These are phyloP conservation scores for Pica pica DNA, from an alignment of 2,113 vertebrate species.

Conservation along the genomic window DNA sequence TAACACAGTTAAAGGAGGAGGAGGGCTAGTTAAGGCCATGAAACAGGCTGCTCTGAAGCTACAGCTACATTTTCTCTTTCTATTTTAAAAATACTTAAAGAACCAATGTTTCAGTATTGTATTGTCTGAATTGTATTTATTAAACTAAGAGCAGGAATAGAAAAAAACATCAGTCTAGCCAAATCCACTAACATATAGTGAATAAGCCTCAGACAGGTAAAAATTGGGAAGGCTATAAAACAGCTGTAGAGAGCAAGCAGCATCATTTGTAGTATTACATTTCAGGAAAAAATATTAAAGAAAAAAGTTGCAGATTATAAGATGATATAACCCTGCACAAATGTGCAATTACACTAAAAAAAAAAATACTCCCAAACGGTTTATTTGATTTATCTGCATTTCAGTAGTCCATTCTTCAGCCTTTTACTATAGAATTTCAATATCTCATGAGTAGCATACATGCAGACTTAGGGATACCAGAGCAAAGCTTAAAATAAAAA, in stretches of 20 bases:
- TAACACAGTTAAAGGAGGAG: background rate
- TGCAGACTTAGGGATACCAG: background rate
- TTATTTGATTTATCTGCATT: background rate
- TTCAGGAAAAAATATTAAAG: background rate
- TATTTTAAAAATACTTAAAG: background rate
- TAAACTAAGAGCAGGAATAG: background rate
- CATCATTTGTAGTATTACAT: background rate
- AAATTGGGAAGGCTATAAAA: background rate
- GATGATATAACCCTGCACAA: background rate
- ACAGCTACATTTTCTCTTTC: background rate
- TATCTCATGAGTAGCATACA: background rate
- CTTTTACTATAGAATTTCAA: background rate
- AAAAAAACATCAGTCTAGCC: background rate
- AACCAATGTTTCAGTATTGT: background rate
- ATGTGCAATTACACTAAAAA: background rate
- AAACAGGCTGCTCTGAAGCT: background rate
- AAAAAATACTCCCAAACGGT: fast-evolving
- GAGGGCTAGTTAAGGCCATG: background rate
- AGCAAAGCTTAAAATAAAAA: background rate
- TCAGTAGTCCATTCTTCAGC: background rate
- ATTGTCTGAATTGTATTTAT: background rate
- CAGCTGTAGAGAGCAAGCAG: background rate
- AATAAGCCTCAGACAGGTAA: background rate
- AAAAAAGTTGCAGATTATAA: background rate
- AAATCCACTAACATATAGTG: background rate